phyloP scores from a whole-genome alignment of 2,888 invertebrate species.

The Diaprepes abbreviatus region DNA sequence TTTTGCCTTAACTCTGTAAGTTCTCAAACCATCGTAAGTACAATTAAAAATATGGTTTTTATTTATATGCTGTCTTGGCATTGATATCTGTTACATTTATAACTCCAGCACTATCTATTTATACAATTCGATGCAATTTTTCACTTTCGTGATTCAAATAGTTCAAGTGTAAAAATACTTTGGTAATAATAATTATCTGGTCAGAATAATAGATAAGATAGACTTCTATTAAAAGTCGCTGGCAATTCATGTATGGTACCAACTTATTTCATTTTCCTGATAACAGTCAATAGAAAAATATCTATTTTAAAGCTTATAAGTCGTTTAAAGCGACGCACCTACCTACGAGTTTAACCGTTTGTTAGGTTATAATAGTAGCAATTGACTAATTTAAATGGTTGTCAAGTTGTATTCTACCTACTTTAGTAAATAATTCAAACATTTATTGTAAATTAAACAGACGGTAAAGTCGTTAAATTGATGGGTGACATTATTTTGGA shows the following conservation, averaged over 20 bases:
- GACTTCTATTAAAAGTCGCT: not conserved
- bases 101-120: not conserved
- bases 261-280: constrained; percentile 1
- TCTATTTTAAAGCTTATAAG: constrained; percentile 14
- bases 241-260: not conserved
- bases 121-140: constrained; percentile 2
- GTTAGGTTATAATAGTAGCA: constrained; percentile 21
- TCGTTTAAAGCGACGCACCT: constrained; percentile 3
- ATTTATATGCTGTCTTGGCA: not conserved
- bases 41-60: too few species aligned
- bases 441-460: not conserved
- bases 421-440: constrained; percentile 18
- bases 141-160: not conserved
- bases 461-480: not conserved
- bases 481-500: constrained; percentile 35
- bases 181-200: not conserved
- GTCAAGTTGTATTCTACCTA: constrained; percentile 8
- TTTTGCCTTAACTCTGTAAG: too few species aligned
- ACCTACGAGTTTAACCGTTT: constrained; percentile 6
- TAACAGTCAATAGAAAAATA: not conserved
- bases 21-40: too few species aligned
- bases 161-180: constrained; percentile 1
- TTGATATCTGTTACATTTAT: not conserved
- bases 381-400: constrained; percentile 13
- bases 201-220: not conserved